Evolutionary conservation across 1,140 invertebrate species (phyloP), one percentile per base, ranked within the genome.

Genomic region (Caerostris darwini): DNA sequence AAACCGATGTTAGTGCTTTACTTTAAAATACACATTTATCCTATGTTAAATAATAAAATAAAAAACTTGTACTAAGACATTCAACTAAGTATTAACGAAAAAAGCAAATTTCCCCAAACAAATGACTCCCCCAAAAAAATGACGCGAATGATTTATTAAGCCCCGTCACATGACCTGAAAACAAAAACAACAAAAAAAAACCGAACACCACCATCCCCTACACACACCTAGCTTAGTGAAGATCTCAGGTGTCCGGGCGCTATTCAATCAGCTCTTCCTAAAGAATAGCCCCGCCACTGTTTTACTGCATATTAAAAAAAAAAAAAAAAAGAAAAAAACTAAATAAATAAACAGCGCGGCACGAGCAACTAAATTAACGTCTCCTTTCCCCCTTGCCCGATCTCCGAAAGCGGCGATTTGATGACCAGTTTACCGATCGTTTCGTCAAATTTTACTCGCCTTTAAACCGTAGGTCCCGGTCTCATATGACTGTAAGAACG

Each of bases 381-480:
- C 14, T 10, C 17, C 57, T 56, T 19, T 61, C 8, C 6, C 54
- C 19, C 5, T 59, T 59, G 14, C 34, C 34, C 7, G 12, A 34
- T 12, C 50, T 34, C 50, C 10, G 19, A 19, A 8, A 19, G 56
- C n/a, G 71, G 89, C 71, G 71, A 90, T 90, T 90, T 90, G 89
- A 90, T 90, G 89, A 50, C 53, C 89, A 81, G 89, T 90, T 90
- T 81, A 90, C 69, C 10, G 89, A 90, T 90, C 89, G 89, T 90
- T 90, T 81, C 89, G 67, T 90, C 89, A 90, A 77, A 90, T 90
- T 90, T 90, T 90, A 90, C 89, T 90, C 89, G 89, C 89, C 89
- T 87, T 61, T 83, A n/a, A n/a, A n/a, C n/a, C n/a, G n/a, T n/a
- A n/a, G n/a, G n/a, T n/a, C n/a, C n/a, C n/a, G n/a, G n/a, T n/a